Evolutionary conservation across 64 coral and sea anemone genomes (phyloP).

Genomic region (Astreopora myriophthalma): DNA sequence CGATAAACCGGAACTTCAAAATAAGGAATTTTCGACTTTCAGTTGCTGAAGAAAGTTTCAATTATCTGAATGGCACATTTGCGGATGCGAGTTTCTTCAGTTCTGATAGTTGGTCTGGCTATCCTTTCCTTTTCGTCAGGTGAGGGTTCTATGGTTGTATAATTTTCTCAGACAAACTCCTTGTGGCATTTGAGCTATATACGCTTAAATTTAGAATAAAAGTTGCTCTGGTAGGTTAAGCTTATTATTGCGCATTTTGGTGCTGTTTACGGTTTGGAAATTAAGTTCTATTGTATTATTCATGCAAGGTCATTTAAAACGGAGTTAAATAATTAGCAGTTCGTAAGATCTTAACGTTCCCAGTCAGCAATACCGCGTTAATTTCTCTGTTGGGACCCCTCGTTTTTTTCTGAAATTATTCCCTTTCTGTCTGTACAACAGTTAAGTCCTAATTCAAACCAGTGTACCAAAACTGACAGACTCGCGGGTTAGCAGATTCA

Average conservation of each 20-base stretch:
- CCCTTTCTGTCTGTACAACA: no score
- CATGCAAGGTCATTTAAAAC: not conserved
- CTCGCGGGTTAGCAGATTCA: not conserved
- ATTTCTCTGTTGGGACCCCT: not conserved
- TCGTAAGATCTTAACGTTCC: not conserved
- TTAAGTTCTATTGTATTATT: conserved; percentile 4
- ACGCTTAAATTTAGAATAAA: no score
- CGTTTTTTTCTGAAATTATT: no score
- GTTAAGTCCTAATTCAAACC: no score
- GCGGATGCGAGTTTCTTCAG: not conserved
- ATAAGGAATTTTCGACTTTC: no score
- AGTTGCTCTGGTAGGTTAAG: no score
- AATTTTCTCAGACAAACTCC: no score
- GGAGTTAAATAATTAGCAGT: not conserved
- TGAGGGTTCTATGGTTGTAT: not conserved
- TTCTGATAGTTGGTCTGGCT: not conserved
- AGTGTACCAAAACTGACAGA: not conserved
- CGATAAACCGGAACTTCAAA: no score
- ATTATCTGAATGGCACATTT: not conserved
- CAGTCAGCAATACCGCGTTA: not conserved
- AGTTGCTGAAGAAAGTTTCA: no score
- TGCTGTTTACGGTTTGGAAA: not conserved
- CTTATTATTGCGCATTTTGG: not conserved
- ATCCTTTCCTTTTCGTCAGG: not conserved
- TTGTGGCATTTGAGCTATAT: no score